Evolutionary conservation across 2,113 vertebrate genomes (phyloP), one percentile per base, ranked within the genome.

Genomic region (Scophthalmus maximus): DNA sequence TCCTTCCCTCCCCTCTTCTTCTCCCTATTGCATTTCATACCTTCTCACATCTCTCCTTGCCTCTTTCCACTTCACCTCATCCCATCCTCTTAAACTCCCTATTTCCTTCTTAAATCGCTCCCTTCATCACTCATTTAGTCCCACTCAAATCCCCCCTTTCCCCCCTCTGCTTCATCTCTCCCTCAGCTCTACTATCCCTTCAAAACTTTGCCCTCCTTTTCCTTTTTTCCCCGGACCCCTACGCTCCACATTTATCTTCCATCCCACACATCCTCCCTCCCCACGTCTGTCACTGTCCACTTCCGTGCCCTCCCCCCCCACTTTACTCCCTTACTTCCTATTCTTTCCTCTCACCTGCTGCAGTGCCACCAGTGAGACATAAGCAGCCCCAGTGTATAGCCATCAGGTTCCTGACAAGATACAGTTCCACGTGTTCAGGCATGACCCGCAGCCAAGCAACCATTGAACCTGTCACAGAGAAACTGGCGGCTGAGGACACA

Each of bases 381-480:
- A 89, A 90, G 88, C 87, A 78, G 80, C 67, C 73, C 58, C 58
- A 78, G 83, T 80, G 83, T 79, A 80, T 73, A 83, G 76, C 79
- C 81, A 85, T 89, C 84, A 83, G 81, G 82, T 85, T 74, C 80
- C 81, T 89, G 87, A 87, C 87, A 90, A 86, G 83, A 84, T 83
- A 82, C 53, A 82, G 74, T 68, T 70, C 74, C 52, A 22, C 76
- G 73, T 89, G 90, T 83, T 87, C 71, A 86, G 73, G 65, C 69
- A 15, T 90, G 89, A 88, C 91, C 90, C 78, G 72, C 73, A 78
- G 79, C 73, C 79, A 59, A 75, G 73, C 86, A 74, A 76, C 78
- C 72, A 81, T 69, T 85, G 79, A 90, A 88, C 84, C 83, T 89
- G 90, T 91, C 91, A 90, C 66, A 60, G 81, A 64, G 69, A 82